Evolutionary conservation across 2,888 invertebrate species (phyloP).

Genomic region (Xanthia icteritia): DNA sequence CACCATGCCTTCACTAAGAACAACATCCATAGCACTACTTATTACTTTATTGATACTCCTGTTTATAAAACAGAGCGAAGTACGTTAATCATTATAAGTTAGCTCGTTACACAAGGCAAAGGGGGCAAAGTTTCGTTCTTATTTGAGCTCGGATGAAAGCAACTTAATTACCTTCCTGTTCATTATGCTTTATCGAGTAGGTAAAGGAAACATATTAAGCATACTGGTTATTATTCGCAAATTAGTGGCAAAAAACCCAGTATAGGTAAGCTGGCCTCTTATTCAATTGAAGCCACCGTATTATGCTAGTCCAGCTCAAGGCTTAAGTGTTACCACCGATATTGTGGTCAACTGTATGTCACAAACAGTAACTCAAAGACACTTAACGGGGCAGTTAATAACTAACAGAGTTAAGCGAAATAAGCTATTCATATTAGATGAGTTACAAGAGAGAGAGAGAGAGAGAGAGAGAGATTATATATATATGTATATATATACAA

Average conservation of each 20-base stretch:
- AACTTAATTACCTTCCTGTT: slow-evolving; percentile 25
- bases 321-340: not conserved
- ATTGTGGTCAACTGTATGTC: not conserved
- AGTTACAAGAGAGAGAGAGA: not conserved
- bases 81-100: slow-evolving; percentile 19
- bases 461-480: too few relatives aligned
- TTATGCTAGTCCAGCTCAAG: not conserved
- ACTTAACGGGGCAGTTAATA: not conserved
- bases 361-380: too few relatives aligned
- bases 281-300: too few relatives aligned
- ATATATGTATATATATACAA: too few relatives aligned
- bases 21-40: not conserved
- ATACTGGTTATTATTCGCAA: not conserved
- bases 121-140: slow-evolving; percentile 1
- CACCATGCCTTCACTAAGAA: not conserved
- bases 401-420: not conserved
- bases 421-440: not conserved
- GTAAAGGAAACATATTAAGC: not conserved
- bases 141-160: slow-evolving; percentile 28
- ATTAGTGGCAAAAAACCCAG: too few relatives aligned
- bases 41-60: slow-evolving; percentile 2
- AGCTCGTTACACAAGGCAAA: not conserved
- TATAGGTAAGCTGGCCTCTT: not conserved
- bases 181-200: slow-evolving; percentile 12
- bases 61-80: slow-evolving; percentile 9